Evolutionary conservation across 2,888 invertebrate genomes (phyloP).

Genomic region (Ormia ochracea): DNA sequence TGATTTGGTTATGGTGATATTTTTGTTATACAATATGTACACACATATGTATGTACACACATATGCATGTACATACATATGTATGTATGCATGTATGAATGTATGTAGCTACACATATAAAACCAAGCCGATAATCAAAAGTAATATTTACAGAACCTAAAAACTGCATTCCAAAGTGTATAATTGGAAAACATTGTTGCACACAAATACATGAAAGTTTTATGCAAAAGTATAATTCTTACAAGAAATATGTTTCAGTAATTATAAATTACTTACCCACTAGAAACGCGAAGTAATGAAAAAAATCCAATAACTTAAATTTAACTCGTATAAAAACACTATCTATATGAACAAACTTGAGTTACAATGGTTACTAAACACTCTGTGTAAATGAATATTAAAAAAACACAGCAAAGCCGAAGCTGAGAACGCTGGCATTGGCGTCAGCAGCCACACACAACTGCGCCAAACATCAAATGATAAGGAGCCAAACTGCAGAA

Average conservation of each 20-base stretch:
- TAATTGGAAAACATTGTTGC: not conserved
- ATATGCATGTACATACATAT: too few species aligned
- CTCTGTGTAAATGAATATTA: constrained; percentile 22
- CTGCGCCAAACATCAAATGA: constrained; percentile 67
- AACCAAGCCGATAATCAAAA: constrained; percentile 5
- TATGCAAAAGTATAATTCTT: not conserved
- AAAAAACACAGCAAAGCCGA: constrained; percentile 29
- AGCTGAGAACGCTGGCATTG: constrained; percentile 26
- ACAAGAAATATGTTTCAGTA: not conserved
- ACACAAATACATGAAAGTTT: not conserved
- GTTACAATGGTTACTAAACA: constrained; percentile 27
- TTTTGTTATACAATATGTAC: too few species aligned
- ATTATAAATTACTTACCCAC: constrained; percentile 3
- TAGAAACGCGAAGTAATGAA: not conserved
- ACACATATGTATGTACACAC: too few species aligned
- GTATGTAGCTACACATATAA: not conserved
- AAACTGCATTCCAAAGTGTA: constrained; percentile 5
- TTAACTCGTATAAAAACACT: not conserved
- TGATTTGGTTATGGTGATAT: constrained; percentile 24
- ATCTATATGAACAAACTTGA: constrained; percentile 10
- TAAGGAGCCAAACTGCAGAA: constrained; percentile 64
- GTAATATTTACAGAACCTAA: not conserved
- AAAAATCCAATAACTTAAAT: constrained; percentile 1
- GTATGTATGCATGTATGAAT: too few species aligned
- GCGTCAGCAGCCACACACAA: constrained; percentile 41